phyloP scores from a whole-genome alignment of 30 jellyfish, hydroid and myxozoan species.

The Haliclystus octoradiatus region DNA sequence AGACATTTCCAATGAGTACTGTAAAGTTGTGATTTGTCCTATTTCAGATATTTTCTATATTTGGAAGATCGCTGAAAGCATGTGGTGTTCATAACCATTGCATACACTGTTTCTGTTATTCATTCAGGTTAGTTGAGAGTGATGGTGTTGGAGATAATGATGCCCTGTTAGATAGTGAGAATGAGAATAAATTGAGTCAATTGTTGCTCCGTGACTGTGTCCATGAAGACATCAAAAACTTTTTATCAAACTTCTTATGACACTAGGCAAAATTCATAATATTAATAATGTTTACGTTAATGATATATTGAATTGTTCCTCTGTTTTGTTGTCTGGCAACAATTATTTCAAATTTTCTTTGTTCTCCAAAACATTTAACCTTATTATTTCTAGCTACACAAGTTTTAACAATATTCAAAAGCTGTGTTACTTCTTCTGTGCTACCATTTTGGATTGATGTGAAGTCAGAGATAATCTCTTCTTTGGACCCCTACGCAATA shows the following conservation, averaged over 20 bases:
- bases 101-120: too few relatives aligned
- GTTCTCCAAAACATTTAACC: conserved; percentile 8
- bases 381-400: conserved; percentile 1
- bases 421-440: neutral
- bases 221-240: neutral
- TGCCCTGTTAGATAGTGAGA: too few relatives aligned
- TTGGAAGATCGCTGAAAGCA: too few relatives aligned
- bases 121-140: too few relatives aligned
- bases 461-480: neutral
- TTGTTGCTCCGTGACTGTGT: too few relatives aligned
- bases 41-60: too few relatives aligned
- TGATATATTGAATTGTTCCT: conserved; percentile 2
- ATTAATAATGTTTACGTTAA: neutral
- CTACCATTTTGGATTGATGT: conserved; percentile 1
- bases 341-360: neutral
- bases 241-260: neutral
- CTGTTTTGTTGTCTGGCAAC: conserved; percentile 15
- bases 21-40: too few relatives aligned
- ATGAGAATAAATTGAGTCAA: too few relatives aligned
- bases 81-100: too few relatives aligned
- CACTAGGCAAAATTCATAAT: neutral
- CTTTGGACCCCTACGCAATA: neutral
- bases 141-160: too few relatives aligned
- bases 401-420: neutral
- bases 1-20: too few relatives aligned